phyloP scores from a whole-genome alignment of 2,888 invertebrate genomes.

The Metacarcinus magister region DNA sequence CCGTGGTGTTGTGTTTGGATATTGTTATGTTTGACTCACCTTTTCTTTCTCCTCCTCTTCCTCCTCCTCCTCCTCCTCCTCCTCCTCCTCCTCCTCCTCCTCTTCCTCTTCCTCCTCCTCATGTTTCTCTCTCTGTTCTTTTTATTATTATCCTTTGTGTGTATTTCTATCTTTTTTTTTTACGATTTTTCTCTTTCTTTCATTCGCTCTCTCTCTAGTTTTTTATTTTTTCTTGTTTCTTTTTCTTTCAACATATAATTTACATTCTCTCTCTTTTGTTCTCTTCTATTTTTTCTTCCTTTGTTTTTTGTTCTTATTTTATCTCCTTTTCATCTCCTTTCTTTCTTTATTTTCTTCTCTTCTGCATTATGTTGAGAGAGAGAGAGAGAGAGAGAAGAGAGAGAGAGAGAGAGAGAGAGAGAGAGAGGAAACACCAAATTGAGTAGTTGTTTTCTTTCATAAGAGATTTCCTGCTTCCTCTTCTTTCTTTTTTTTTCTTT shows the following conservation, averaged over 20 bases:
- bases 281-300: too few species aligned
- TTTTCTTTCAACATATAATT: background rate
- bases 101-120: background rate
- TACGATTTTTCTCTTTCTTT: background rate
- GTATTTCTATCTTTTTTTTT: background rate
- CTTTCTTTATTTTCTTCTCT: background rate
- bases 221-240: background rate
- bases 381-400: background rate
- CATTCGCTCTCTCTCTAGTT: background rate
- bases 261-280: background rate
- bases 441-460: background rate
- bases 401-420: slow-evolving; percentile 27
- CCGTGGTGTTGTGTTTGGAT: background rate
- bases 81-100: background rate
- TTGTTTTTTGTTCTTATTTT: too few species aligned
- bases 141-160: background rate
- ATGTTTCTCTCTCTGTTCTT: background rate
- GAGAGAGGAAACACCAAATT: background rate
- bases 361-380: background rate
- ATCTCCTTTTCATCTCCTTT: background rate
- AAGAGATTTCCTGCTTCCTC: slow-evolving; percentile 44
- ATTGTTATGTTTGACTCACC: background rate
- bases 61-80: slow-evolving; percentile 44
- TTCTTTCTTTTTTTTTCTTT: slow-evolving; percentile 6
- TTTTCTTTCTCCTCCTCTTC: background rate